Base-by-base conservation (phyloP, 2,113 vertebrate genomes). In the Bostrychus sinensis region DNA sequence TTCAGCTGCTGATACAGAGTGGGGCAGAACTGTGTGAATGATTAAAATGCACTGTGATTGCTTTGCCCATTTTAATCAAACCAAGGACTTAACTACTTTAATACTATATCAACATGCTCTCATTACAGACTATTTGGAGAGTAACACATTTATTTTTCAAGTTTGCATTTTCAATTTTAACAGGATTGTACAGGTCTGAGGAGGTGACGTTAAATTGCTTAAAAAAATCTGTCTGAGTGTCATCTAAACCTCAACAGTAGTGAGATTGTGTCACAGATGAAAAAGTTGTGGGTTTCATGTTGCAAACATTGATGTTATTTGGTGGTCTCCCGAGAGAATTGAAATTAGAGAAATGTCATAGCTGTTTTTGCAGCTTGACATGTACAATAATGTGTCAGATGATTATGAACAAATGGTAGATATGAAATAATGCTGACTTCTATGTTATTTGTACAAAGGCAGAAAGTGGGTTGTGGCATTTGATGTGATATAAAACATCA, bases 81-180 rank as follows among this genome's bases (percentile, higher is more conserved):
- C 22, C 22, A 14, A 48, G 22, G 11, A 25, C 43, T 46, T 7
- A n/a, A 42, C 41, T 17, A 17, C 16, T 42, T 19, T 42, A 8
- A 42, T n/a, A n/a, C n/a, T n/a, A 54, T 43, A 23, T 48, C 37
- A 45, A 38, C 19, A 51, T 12, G 22, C 19, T 50, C 45, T 23
- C 5, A 26, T 22, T 7, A 0, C 48, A 25, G 20, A 23, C 39
- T 14, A 45, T 26, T 12, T 61, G 43, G 17, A 14, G n/a, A 41
- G 17, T 17, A 41, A 41, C 39, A n/a, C 9, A 41, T 42, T 3
- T 42, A 17, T 17, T 42, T 42, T 42, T 42, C 16, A 51, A 30
- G 50, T 53, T 53, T 53, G 10, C n/a, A n/a, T n/a, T n/a, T n/a
- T n/a, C n/a, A n/a, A n/a, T n/a, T 36, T 63, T 55, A 13, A 56